These are phyloP conservation scores for Sapayoa aenigma DNA, from an alignment of 2,113 vertebrate species.

Conservation along the genomic window DNA sequence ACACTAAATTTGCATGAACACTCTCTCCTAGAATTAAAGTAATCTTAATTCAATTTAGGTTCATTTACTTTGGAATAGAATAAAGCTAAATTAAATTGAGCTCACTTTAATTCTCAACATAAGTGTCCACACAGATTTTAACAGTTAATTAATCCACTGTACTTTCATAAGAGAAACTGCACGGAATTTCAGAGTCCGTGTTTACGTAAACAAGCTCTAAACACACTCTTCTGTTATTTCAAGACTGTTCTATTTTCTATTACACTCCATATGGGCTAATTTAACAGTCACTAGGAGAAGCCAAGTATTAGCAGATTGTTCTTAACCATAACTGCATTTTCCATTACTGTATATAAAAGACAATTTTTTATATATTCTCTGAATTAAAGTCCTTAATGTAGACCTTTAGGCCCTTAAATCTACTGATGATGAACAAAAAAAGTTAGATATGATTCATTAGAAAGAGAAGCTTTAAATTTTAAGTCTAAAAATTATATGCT, in stretches of 20 bases:
- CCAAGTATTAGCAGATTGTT: constrained; percentile 30
- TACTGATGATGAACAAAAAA: neutral
- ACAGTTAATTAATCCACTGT: constrained; percentile 30
- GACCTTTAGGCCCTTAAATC: neutral
- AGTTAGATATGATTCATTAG: neutral
- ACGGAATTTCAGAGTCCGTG: constrained; percentile 10
- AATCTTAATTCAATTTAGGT: constrained; percentile 47
- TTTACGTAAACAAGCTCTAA: constrained; percentile 50
- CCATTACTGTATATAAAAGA: neutral
- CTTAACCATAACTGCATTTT: neutral
- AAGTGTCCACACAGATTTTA: constrained; percentile 21
- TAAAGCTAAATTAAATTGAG: constrained; percentile 34
- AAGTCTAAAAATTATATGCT: neutral
- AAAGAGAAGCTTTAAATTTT: neutral
- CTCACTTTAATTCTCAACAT: neutral
- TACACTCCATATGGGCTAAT: constrained; percentile 55
- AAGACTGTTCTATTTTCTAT: constrained; percentile 52
- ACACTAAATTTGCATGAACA: constrained; percentile 7
- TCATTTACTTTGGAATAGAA: constrained; percentile 41
- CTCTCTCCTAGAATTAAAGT: constrained; percentile 21
- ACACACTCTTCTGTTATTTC: constrained; percentile 9
- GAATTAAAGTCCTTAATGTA: neutral
- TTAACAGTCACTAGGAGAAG: constrained; percentile 33
- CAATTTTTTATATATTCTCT: neutral
- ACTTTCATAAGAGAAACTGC: constrained; percentile 4